These are phyloP conservation scores for Anoplopoma fimbria DNA, from an alignment of 2,113 vertebrate species.

Conservation along the genomic window DNA sequence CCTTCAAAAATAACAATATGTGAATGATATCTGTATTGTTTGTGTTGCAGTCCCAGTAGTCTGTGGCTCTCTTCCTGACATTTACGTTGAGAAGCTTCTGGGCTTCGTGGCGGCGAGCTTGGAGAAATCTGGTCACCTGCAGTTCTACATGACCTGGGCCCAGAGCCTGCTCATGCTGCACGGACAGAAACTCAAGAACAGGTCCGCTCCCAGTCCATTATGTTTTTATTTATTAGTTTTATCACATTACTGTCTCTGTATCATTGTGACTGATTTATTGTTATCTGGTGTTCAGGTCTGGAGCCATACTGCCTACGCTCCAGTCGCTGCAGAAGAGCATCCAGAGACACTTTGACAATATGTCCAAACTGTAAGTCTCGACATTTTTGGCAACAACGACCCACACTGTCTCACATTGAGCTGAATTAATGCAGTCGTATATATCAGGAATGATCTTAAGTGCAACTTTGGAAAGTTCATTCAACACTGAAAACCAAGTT, in stretches of 20 bases:
- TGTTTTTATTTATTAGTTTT: not conserved
- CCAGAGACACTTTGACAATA: slow-evolving; percentile 89
- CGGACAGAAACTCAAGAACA: slow-evolving; percentile 93
- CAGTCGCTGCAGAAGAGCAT: slow-evolving; percentile 94
- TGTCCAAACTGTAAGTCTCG: slow-evolving; percentile 94
- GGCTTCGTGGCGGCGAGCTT: slow-evolving; percentile 89
- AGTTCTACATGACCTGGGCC: slow-evolving; percentile 95
- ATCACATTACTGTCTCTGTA: not conserved
- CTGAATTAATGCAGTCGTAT: no score
- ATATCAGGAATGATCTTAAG: no score
- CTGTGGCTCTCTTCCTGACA: slow-evolving; percentile 89
- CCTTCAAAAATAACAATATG: not conserved
- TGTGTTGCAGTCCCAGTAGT: slow-evolving; percentile 87
- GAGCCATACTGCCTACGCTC: slow-evolving; percentile 87
- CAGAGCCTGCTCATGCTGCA: slow-evolving; percentile 90
- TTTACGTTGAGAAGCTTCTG: slow-evolving; percentile 93
- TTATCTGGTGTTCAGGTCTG: slow-evolving; percentile 81
- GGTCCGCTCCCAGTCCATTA: slow-evolving; percentile 73
- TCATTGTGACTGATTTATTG: not conserved
- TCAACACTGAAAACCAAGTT: not conserved
- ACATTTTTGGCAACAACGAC: no score
- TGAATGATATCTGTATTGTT: not conserved
- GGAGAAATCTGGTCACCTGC: slow-evolving; percentile 90
- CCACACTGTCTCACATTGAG: no score
- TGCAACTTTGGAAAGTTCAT: no score